These are phyloP conservation scores for Riptortus pedestris DNA, from an alignment of 1,140 invertebrate genomes.

Conservation along the genomic window DNA sequence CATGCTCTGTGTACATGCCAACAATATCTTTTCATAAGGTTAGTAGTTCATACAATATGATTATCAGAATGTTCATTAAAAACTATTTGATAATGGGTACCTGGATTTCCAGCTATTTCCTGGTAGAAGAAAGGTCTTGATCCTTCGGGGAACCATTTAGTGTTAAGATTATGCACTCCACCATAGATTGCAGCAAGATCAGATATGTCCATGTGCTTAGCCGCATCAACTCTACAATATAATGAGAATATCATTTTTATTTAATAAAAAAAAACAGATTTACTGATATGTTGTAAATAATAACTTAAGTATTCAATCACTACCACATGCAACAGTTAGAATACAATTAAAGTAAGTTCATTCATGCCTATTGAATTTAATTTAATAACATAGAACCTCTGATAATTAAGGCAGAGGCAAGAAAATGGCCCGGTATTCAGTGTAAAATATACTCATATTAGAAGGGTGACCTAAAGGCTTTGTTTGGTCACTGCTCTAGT, in stretches of 20 bases:
- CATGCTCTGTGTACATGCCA: not conserved
- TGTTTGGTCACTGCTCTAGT: too few species aligned
- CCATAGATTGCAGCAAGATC: slow-evolving; percentile 53
- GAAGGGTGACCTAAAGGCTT: too few species aligned
- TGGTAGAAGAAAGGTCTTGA: slow-evolving; percentile 58
- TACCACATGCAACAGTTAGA: not conserved
- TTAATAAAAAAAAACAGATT: not conserved
- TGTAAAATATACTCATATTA: too few species aligned
- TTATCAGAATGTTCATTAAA: not conserved
- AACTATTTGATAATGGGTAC: slow-evolving; percentile 32
- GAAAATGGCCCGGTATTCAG: too few species aligned
- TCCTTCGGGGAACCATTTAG: slow-evolving; percentile 44
- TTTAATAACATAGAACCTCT: too few species aligned
- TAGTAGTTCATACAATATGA: not conserved
- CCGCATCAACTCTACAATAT: slow-evolving; percentile 50
- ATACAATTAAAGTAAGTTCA: not conserved
- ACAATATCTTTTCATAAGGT: not conserved
- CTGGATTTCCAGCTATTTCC: slow-evolving; percentile 67
- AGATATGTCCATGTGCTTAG: slow-evolving; percentile 71
- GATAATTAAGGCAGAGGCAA: too few species aligned
- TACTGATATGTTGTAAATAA: not conserved
- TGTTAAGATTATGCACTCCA: slow-evolving; percentile 50
- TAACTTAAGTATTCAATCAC: slow-evolving; percentile 20
- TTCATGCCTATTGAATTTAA: too few species aligned
- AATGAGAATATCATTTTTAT: not conserved